Conservation (phyloP, 30 jellyfish, hydroid and myxozoan species). For the Hydractinia symbiolongicarpus region DNA sequence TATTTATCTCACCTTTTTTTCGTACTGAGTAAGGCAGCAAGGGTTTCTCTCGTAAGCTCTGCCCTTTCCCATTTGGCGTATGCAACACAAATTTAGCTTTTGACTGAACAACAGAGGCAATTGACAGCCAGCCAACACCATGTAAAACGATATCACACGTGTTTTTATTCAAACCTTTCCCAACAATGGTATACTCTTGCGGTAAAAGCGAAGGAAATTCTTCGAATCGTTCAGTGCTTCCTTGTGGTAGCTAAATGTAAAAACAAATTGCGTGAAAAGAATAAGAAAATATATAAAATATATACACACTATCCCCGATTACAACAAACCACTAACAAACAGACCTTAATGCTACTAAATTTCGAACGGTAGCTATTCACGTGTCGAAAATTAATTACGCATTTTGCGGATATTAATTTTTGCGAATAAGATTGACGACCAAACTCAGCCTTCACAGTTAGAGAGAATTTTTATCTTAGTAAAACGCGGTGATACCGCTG, state of each 20-base stretch:
- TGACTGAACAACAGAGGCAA: constrained; percentile 68
- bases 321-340: neutral
- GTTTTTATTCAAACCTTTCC: constrained; percentile 57
- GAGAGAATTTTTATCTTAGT: too few species aligned
- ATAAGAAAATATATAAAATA: neutral
- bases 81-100: constrained; percentile 32
- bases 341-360: too few species aligned
- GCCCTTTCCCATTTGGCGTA: constrained; percentile 92
- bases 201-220: constrained; percentile 64
- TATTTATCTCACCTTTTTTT: constrained; percentile 56
- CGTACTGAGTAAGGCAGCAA: constrained; percentile 65
- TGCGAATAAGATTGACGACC: too few species aligned
- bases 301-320: neutral
- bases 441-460: too few species aligned
- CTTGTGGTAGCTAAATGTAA: constrained; percentile 61
- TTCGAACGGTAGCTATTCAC: too few species aligned
- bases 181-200: constrained; percentile 37
- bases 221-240: constrained; percentile 41
- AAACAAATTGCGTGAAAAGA: neutral
- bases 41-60: constrained; percentile 44
- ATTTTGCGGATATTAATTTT: too few species aligned
- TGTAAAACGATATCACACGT: constrained; percentile 59
- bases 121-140: constrained; percentile 87
- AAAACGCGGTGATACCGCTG: too few species aligned
- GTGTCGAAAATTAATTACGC: too few species aligned